Base-by-base conservation (phyloP, 2,113 vertebrate species). In the Syngnathus floridae region DNA sequence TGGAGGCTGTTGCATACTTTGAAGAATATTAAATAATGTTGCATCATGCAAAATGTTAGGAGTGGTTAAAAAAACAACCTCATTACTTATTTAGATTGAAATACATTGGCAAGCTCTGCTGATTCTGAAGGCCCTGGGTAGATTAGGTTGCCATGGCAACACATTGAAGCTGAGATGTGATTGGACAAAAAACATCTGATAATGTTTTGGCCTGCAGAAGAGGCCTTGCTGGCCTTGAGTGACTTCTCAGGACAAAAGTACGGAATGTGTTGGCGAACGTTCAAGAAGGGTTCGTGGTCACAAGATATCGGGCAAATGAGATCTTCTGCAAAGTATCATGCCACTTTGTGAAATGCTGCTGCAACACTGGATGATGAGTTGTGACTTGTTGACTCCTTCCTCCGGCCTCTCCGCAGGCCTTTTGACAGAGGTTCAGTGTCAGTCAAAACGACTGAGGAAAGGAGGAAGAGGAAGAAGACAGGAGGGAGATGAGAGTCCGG, bases 371-470 rank as follows among this genome's bases (percentile, higher is more conserved):
- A 54, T 54, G 26, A 31, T 22, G 51, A 55, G 22, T 48, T 48
- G 16, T 1, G 19, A 2, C 8, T 5, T 54, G 11, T 13, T 51
- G n/a, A 59, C 36, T 8, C 7, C 56, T 59, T 59, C 36, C 46
- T 48, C 2, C 17, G 17, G 14, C 31, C 13, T 12, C n/a, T 31
- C 14, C 10, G 1, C 57, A 88, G 95, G 94, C 82, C 91, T 98
- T 75, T 86, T 97, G 80, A 97, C 95, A 8, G 95, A 98, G 89
- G 94, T 97, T 45, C 96, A 98, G 75, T 95, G 95, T 79, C 95
- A 95, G 70, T 98, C 95, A 70, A 98, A 97, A 78, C 87, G 94
- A 38, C 90, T 97, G 70, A 86, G 91, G 80, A 98, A 96, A 90
- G 95, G 93, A 68, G 86, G 91, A 43, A 95, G 93, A 77, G 90